A percentile compares a stretch with the other conserved stretches of the same genome.
Evolutionary conservation across 2,113 vertebrate genomes (phyloP).

Genomic region (Micronycteris hirsuta): DNA sequence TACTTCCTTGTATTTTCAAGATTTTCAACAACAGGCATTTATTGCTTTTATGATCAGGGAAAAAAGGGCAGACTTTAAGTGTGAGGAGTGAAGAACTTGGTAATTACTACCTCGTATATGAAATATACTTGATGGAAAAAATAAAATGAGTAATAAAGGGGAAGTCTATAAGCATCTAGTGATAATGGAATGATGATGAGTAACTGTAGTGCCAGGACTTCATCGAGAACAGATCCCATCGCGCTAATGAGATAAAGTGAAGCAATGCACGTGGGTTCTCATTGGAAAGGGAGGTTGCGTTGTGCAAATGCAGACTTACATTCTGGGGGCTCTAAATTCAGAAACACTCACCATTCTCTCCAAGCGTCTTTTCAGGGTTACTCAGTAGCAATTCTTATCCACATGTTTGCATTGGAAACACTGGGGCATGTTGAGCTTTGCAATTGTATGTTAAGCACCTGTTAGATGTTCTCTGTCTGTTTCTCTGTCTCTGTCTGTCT

Average conservation of each 20-base stretch:
- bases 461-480: background rate
- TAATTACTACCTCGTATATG: constrained; percentile 30
- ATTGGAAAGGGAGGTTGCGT: background rate
- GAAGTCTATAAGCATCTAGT: constrained; percentile 37
- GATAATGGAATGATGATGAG: constrained; percentile 30
- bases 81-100: constrained; percentile 18
- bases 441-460: background rate
- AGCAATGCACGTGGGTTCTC: background rate
- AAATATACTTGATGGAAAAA: constrained; percentile 49
- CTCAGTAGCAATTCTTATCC: background rate
- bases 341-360: background rate
- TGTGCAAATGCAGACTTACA: background rate
- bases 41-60: constrained; percentile 14
- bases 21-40: constrained; percentile 33
- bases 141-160: constrained; percentile 49
- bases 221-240: constrained; percentile 37
- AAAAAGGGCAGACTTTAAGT: constrained; percentile 19
- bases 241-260: constrained; percentile 33
- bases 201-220: background rate
- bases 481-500: background rate
- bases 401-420: background rate
- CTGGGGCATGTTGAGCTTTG: background rate
- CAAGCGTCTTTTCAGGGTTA: background rate
- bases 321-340: background rate
- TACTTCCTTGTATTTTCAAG: background rate